Evolutionary conservation across 2,888 invertebrate species (phyloP), one percentile per base, ranked within the genome.

Genomic region (Pammene fasciana): DNA sequence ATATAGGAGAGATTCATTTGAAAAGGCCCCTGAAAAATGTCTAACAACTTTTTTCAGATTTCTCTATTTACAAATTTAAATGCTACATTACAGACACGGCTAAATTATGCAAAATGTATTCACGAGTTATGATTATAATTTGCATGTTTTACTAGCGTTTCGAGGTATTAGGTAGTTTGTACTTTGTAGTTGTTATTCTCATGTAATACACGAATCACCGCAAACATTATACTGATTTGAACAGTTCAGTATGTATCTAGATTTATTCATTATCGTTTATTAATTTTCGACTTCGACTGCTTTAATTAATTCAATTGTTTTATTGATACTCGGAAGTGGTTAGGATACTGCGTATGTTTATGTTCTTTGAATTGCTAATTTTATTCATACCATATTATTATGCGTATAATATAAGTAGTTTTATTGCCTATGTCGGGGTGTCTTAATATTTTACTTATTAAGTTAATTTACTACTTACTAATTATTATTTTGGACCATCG

Each of bases 401-500:
- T 52, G 68, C 52, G 62, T 50, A 64, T 52, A 38, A 16, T 59
- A 45, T 54, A 18, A 61, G 43, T 57, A 50, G 18, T 26, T 48
- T 41, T 41, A 59, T 59, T 7, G 34, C 11, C 18, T 61, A 48
- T 57, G 50, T 38, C 13, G 52, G 57, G 45, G 59, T 62, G 50
- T 67, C 9, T 64, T 50, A 26, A 26, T 48, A 56, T 50, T 64
- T 57, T 57, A n/a, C 50, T 9, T 41, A 18, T 48, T 61, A n/a
- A 46, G 46, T 14, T 11, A 41, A 7, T 45, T 45, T 64, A 54
- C 11, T 18, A 57, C 26, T n/a, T 70, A 67, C 73, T 73, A 72
- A 71, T 71, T 68, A 64, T 67, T 67, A 71, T 68, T 67, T 78
- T 80, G 90, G 91, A 91, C 91, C 89, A 81, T 87, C 89, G 82